These are phyloP conservation scores for Mythimna vitellina DNA, from an alignment of 2,888 invertebrate genomes.

Conservation along the genomic window DNA sequence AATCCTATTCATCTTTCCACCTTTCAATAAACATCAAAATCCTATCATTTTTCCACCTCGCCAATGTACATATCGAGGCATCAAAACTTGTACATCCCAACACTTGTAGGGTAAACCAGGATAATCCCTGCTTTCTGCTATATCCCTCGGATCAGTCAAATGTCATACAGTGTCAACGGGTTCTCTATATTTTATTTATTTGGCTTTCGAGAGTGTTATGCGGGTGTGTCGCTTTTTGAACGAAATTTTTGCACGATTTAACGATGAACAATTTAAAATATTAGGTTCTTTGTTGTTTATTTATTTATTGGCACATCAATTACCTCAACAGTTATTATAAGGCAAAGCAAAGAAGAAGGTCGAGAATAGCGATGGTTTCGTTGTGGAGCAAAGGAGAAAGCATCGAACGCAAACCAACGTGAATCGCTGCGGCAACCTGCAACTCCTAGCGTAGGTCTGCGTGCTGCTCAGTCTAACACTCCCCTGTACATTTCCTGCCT, in stretches of 20 bases:
- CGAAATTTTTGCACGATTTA: background rate
- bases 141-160: slow-evolving; percentile 44
- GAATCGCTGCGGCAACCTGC: too few species aligned
- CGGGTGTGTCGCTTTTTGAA: background rate
- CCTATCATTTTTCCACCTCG: background rate
- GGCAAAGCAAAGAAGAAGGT: too few species aligned
- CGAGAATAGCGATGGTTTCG: too few species aligned
- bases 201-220: background rate
- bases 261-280: background rate
- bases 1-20: background rate
- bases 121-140: slow-evolving; percentile 44
- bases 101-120: slow-evolving; percentile 45
- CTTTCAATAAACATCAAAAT: slow-evolving; percentile 5
- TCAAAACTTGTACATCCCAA: slow-evolving; percentile 24
- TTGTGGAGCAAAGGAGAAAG: too few species aligned
- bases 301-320: too few species aligned
- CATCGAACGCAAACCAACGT: too few species aligned
- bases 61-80: background rate
- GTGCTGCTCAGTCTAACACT: too few species aligned
- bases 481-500: too few species aligned
- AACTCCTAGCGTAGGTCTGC: too few species aligned
- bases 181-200: slow-evolving; percentile 43
- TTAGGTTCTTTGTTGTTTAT: background rate
- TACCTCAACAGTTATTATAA: too few species aligned
- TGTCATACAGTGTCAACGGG: slow-evolving; percentile 38